Conservation (phyloP, 2,888 invertebrate species). For the Synergus itoensis region DNA sequence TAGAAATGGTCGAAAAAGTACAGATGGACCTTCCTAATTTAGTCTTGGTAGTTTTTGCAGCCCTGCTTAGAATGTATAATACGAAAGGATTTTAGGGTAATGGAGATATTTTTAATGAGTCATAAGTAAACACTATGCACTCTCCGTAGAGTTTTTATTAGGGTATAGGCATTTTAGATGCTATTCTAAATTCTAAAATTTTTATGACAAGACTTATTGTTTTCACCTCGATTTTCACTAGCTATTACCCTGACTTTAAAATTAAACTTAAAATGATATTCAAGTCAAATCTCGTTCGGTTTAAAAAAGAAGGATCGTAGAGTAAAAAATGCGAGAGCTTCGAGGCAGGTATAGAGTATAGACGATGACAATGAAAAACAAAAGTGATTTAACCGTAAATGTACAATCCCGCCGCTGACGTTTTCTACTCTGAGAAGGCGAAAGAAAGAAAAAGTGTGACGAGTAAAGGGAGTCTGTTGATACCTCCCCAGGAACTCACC, state of each 20-base stretch:
- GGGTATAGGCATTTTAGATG: neutral
- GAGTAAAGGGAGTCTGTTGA: constrained; percentile 18
- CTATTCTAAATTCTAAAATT: neutral
- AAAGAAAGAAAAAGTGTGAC: constrained; percentile 39
- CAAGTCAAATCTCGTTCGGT: neutral
- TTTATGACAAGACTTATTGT: neutral
- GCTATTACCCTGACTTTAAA: neutral
- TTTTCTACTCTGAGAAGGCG: constrained; percentile 9
- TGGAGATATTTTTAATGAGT: constrained; percentile 26
- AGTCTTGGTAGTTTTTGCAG: constrained; percentile 3
- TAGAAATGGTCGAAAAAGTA: constrained; percentile 8
- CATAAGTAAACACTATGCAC: neutral
- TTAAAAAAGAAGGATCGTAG: neutral
- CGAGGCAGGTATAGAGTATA: constrained; percentile 42
- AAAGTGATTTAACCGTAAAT: constrained; percentile 70
- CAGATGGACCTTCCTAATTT: constrained; percentile 33
- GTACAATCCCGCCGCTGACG: constrained; percentile 44
- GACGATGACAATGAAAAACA: constrained; percentile 62
- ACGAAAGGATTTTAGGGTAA: constrained; percentile 33
- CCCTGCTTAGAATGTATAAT: constrained; percentile 20
- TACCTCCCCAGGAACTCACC: constrained; percentile 62
- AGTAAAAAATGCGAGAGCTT: constrained; percentile 54
- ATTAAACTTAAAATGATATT: neutral
- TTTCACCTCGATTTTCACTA: too few relatives aligned
- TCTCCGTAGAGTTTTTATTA: neutral